Evolutionary conservation across 2,113 vertebrate species (phyloP), one percentile per base, ranked within the genome.

Genomic region (Kryptolebias marmoratus): DNA sequence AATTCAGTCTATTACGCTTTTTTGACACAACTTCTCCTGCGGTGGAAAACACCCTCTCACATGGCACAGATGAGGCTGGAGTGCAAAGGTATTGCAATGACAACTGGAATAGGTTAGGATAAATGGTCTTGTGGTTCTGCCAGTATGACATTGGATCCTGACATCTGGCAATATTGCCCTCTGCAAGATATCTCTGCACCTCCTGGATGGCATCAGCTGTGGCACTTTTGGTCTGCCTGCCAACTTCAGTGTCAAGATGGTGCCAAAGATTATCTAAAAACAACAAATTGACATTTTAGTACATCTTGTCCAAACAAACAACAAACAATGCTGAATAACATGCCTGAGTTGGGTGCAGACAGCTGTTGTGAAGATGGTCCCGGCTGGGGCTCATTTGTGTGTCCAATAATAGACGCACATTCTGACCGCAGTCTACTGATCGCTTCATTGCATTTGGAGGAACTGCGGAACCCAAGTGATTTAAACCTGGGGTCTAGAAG

Each of bases 351-450:
- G 28, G 62, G 16, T 64, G 15, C 16, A 6, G 3, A 36, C 30
- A 36, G 30, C 45, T 64, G 61, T 52, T 64, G 27, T 64, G 45
- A 50, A 32, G 47, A 64, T 4, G 47, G 45, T 64, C 62, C 48
- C 3, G 48, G 48, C 48, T 36, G 30, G 18, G 47, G 48, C 30
- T 52, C 47, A 50, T 14, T 50, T 28, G 47, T 64, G 30, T 15
- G 30, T 1, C 47, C 48, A 36, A 52, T 52, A 13, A 64, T 9
- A 32, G 47, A 13, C 2, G 45, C 45, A 64, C 28, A 49, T 36
- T 64, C 48, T 10, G 12, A n/a, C n/a, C 11, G n/a, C 44, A 68
- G 4, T 18, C 27, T 1, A 48, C 18, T 47, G 9, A 57, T 15
- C 6, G 0, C 1, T 11, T 68, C 54, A 58, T 11, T 31, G 7